Conservation (phyloP, 1,140 invertebrate genomes). For the Drosophila tristis region DNA sequence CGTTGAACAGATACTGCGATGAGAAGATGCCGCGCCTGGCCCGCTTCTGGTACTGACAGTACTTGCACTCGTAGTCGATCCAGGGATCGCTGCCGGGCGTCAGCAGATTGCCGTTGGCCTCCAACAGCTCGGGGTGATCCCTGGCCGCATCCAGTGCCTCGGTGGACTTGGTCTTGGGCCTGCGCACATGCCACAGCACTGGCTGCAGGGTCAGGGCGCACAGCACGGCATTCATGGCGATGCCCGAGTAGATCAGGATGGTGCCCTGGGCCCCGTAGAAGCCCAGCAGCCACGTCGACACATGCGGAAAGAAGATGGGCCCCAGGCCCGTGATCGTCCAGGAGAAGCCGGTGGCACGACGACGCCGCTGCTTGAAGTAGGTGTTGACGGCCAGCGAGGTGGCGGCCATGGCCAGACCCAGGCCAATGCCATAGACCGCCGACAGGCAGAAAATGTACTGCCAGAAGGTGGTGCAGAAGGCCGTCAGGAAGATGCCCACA, state of each 20-base stretch:
- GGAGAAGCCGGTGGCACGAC: constrained; percentile 86
- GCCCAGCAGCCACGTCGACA: constrained; percentile 85
- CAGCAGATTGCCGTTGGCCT: constrained; percentile 67
- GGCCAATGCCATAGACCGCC: constrained; percentile 84
- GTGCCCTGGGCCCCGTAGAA: constrained; percentile 86
- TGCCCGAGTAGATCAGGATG: constrained; percentile 86
- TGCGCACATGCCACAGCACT: constrained; percentile 86
- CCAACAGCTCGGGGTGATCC: constrained; percentile 35
- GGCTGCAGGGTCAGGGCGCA: constrained; percentile 87
- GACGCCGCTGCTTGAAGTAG: constrained; percentile 86
- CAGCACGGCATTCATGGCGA: constrained; percentile 86
- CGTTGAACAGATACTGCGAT: constrained; percentile 88
- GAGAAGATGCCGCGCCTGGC: constrained; percentile 85
- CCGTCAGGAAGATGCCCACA: constrained; percentile 59
- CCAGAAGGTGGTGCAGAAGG: constrained; percentile 66
- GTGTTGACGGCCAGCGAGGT: constrained; percentile 87
- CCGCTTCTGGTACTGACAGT: constrained; percentile 67
- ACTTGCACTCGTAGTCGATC: constrained; percentile 84
- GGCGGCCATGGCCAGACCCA: constrained; percentile 86
- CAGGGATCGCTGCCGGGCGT: constrained; percentile 49
- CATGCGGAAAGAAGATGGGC: constrained; percentile 86
- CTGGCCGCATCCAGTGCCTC: constrained; percentile 3
- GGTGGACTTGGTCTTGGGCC: constrained; percentile 23
- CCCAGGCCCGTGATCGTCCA: constrained; percentile 87
- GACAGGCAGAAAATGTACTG: constrained; percentile 69